Evolutionary conservation across 2,888 invertebrate species (phyloP), one percentile per base, ranked within the genome.

Genomic region (Gymnocheta viridis): DNA sequence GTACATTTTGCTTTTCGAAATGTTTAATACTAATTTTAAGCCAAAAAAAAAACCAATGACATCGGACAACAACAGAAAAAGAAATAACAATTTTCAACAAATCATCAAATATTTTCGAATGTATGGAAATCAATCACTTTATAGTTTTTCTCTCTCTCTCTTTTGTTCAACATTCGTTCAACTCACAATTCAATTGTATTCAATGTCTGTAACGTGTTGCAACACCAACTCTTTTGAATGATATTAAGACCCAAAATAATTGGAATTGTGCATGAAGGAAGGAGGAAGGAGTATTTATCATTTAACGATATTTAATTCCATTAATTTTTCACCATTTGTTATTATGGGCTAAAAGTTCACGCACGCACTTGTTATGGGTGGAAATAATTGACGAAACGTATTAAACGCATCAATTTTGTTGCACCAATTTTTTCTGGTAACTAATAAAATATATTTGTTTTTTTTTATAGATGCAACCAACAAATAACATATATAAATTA

Each of bases 41-140:
- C 5, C 12, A 3, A 66, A 32, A 3, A 66, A 32, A 66, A 47
- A 6, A n/a, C 41, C 14, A 47, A 19, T 47, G 19, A 29, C 24
- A 38, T 17, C 19, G 14, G 2, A 51, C 10, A 35, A 47, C 17
- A 60, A 49, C 60, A 10, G n/a, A 2, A 24, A 17, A 49, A 62
- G 41, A 44, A 70, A 44, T 19, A 10, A 17, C 29, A 69, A n/a
- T 78, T 62, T 62, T n/a, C n/a, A 12, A 73, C 67, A 82, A 78
- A 69, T 78, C 79, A 83, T 80, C 66, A 51, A 74, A 79, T 5
- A 51, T 76, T 83, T 72, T 76, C 35, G 72, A 76, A 83, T 76
- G 44, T 51, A 54, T 54, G 14, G 47, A 74, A 74, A 82, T 80
- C 70, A 83, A 76, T 80, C 70, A 83, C 47, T 74, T 70, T 4